Conservation (phyloP, 1,140 invertebrate genomes). For the Lamellibrachia luymesi region DNA sequence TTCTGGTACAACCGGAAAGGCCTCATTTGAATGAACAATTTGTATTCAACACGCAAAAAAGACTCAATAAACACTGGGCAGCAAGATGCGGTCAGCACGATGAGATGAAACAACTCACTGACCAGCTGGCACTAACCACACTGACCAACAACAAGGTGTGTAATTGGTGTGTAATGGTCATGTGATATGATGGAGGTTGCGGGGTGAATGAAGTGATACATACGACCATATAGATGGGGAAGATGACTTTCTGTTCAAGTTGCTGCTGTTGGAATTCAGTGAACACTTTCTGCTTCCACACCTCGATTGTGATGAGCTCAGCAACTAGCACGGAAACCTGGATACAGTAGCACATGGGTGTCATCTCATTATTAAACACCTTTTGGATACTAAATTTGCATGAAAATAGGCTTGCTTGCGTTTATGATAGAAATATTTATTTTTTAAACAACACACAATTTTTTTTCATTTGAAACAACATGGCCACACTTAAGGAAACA, state of each 20-base stretch:
- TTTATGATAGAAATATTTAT: not conserved
- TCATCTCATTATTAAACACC: not conserved
- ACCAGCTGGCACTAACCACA: too few relatives aligned
- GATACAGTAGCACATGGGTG: not conserved
- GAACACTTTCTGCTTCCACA: slow-evolving; percentile 57
- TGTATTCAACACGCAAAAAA: too few relatives aligned
- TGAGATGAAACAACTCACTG: too few relatives aligned
- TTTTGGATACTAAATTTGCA: not conserved
- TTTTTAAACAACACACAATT: not conserved
- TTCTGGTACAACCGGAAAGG: too few relatives aligned
- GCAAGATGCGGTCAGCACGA: too few relatives aligned
- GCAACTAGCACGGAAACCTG: slow-evolving; percentile 51
- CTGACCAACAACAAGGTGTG: too few relatives aligned
- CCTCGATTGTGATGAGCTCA: slow-evolving; percentile 52
- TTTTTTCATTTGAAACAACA: not conserved
- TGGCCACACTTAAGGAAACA: not conserved
- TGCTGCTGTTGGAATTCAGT: slow-evolving; percentile 47
- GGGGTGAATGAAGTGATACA: slow-evolving; percentile 27
- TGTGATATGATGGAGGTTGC: too few relatives aligned
- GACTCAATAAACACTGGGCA: too few relatives aligned
- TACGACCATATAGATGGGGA: slow-evolving; percentile 56
- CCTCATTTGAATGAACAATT: too few relatives aligned
- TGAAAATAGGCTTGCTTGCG: not conserved
- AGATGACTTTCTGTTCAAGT: slow-evolving; percentile 51
- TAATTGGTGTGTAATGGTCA: too few relatives aligned